phyloP scores from a whole-genome alignment of 2,113 vertebrate genomes.

The Cochlearius cochlearius region DNA sequence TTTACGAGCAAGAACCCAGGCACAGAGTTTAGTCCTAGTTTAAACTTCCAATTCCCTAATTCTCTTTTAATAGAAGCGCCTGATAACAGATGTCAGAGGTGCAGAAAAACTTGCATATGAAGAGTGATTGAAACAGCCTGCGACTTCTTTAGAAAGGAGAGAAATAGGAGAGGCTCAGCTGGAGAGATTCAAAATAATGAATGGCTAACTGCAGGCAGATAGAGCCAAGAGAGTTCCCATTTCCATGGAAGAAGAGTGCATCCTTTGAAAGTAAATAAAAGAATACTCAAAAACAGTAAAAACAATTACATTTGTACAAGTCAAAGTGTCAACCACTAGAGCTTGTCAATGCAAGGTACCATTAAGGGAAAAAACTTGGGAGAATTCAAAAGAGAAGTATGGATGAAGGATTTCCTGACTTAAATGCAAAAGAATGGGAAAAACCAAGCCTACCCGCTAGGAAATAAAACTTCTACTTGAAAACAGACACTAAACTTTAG shows the following conservation, averaged over 20 bases:
- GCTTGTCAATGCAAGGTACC: background rate
- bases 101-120: background rate
- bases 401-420: background rate
- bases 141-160: background rate
- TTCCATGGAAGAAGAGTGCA: background rate
- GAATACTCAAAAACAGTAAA: background rate
- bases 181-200: background rate
- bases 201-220: background rate
- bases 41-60: background rate
- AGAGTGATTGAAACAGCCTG: background rate
- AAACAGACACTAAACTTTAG: background rate
- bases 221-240: background rate
- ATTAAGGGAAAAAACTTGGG: background rate
- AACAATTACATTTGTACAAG: background rate
- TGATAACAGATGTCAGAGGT: background rate
- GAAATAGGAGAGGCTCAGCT: background rate
- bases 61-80: background rate
- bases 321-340: background rate
- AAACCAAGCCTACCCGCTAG: background rate
- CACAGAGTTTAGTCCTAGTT: background rate
- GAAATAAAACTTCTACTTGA: background rate
- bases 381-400: background rate
- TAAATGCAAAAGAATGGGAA: background rate
- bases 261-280: background rate
- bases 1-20: background rate